Percentiles rank a stretch among this genome's conserved stretches.
These are phyloP conservation scores for Bryconaethiops microstoma DNA, from an alignment of 2,797 vertebrate genomes.

Conservation along the genomic window DNA sequence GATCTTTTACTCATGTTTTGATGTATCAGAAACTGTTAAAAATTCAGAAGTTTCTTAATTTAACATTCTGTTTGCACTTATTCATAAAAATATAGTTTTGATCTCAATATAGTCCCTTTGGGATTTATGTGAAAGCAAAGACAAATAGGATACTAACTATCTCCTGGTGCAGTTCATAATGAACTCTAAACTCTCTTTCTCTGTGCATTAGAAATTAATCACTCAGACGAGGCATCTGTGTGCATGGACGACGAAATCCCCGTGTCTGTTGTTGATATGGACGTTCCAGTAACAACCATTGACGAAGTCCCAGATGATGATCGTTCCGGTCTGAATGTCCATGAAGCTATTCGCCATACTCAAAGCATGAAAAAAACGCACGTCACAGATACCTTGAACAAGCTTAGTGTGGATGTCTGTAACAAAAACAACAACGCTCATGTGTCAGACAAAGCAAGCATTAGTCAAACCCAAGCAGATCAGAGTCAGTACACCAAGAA, in stretches of 20 bases:
- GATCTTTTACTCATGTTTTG: background rate
- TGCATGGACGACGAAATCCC: slow-evolving; percentile 61
- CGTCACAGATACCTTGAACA: slow-evolving; percentile 59
- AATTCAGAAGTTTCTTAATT: background rate
- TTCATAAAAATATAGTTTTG: background rate
- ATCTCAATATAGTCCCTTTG: background rate
- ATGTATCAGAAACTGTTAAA: background rate
- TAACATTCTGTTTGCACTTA: background rate
- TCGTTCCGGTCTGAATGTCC: slow-evolving; percentile 52
- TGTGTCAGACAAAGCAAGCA: slow-evolving; percentile 59
- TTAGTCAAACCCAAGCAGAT: slow-evolving; percentile 22
- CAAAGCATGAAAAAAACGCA: slow-evolving; percentile 54
- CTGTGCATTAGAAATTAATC: slow-evolving; percentile 73
- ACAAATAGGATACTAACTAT: background rate
- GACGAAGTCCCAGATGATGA: slow-evolving; percentile 82
- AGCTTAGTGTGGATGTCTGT: slow-evolving; percentile 61
- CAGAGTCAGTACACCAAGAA: slow-evolving; percentile 29
- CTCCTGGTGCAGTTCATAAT: background rate
- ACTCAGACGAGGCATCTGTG: slow-evolving; percentile 52
- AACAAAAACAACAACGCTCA: slow-evolving; percentile 85
- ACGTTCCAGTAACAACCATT: slow-evolving; percentile 91
- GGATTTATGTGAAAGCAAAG: background rate
- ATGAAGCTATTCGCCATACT: slow-evolving; percentile 51
- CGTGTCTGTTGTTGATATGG: slow-evolving; percentile 68
- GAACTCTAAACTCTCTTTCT: slow-evolving; percentile 40